Conservation (phyloP, 53 echinoderm and acorn worm genomes). For the Arbacia lixula region DNA sequence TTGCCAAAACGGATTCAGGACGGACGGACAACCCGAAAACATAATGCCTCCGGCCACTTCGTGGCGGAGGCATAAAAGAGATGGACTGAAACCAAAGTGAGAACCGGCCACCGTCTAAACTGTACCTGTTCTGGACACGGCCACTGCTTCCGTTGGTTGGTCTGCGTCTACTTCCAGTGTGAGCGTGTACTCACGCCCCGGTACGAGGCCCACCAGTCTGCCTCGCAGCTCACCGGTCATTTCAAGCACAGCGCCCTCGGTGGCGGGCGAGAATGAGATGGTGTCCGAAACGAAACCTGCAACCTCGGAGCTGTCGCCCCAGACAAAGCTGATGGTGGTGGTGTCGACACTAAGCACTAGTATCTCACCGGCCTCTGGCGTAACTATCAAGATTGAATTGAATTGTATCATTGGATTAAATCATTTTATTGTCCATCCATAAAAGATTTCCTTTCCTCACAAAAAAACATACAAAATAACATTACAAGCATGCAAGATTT, state of each 20-base stretch:
- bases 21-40: too few species aligned
- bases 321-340: slow-evolving; percentile 4
- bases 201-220: neutral
- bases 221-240: neutral
- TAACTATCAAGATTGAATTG: neutral
- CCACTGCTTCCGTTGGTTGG: neutral
- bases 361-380: slow-evolving; percentile 14
- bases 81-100: too few species aligned
- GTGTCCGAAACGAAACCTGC: neutral
- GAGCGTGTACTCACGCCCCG: slow-evolving; percentile 1
- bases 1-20: too few species aligned
- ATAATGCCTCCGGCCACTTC: too few species aligned
- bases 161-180: neutral
- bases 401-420: too few species aligned
- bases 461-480: too few species aligned
- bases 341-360: neutral
- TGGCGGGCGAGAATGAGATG: slow-evolving; percentile 3
- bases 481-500: too few species aligned
- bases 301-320: neutral
- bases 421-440: too few species aligned
- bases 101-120: too few species aligned
- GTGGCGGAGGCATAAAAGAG: too few species aligned
- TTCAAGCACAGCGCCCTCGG: neutral
- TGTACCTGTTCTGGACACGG: neutral
- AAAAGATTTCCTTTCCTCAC: too few species aligned